These are phyloP conservation scores for Lordiphosa andalusiaca DNA, from an alignment of 2,888 invertebrate genomes.

Conservation along the genomic window DNA sequence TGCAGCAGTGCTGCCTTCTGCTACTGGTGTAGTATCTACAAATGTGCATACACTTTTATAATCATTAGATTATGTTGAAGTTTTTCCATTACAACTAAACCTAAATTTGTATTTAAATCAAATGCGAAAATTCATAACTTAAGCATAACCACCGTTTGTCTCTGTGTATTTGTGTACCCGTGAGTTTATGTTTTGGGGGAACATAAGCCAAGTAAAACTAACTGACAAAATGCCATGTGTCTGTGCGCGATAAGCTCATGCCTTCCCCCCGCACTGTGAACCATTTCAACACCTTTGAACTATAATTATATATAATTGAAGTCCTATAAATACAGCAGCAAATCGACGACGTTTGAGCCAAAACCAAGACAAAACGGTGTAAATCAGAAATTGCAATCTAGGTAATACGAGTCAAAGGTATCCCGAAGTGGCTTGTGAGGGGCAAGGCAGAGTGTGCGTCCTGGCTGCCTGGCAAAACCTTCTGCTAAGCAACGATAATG, in stretches of 20 bases:
- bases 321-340: conserved; percentile 12
- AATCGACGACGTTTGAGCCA: conserved; percentile 28
- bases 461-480: conserved; percentile 31
- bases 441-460: neutral
- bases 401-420: conserved; percentile 41
- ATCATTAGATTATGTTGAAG: too few relatives aligned
- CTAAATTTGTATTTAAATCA: too few relatives aligned
- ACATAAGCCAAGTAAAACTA: conserved; percentile 30
- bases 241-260: conserved; percentile 52
- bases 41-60: too few relatives aligned
- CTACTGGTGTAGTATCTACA: too few relatives aligned
- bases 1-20: too few relatives aligned
- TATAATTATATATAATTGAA: conserved; percentile 64
- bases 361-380: conserved; percentile 16
- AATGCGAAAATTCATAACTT: too few relatives aligned
- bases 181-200: conserved; percentile 17
- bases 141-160: neutral
- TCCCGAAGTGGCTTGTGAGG: neutral
- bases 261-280: conserved; percentile 1
- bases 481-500: conserved; percentile 74
- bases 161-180: conserved; percentile 11
- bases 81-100: too few relatives aligned
- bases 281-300: conserved; percentile 44
- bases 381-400: conserved; percentile 64
- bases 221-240: conserved; percentile 72